Conservation (phyloP, 1,140 invertebrate genomes). For the Aphis craccivora region DNA sequence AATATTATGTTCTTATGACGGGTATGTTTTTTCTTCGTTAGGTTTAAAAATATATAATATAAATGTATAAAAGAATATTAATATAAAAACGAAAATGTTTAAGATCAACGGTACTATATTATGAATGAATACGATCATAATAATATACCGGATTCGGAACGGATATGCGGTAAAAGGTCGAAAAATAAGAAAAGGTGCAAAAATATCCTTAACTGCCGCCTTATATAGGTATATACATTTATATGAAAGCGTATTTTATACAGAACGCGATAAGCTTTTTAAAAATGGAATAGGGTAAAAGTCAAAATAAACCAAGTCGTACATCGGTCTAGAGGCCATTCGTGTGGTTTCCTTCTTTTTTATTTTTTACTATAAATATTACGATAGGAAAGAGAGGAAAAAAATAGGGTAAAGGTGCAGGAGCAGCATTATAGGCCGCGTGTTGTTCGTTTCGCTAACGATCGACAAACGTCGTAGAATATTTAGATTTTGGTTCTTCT, state of each 20-base stretch:
- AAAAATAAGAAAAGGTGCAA: slow-evolving; percentile 6
- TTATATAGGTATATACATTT: not conserved
- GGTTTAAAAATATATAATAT: too few relatives aligned
- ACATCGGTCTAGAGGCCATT: not conserved
- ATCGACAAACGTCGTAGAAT: slow-evolving; percentile 34
- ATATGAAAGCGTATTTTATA: not conserved
- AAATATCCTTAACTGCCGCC: not conserved
- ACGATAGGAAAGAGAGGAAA: not conserved
- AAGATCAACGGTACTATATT: not conserved
- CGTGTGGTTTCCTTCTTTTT: not conserved
- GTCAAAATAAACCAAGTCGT: slow-evolving; percentile 21
- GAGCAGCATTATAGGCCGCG: not conserved
- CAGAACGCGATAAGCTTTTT: not conserved
- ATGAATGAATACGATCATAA: not conserved
- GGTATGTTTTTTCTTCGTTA: too few relatives aligned
- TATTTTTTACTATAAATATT: not conserved
- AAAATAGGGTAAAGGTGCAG: not conserved
- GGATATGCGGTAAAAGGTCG: not conserved
- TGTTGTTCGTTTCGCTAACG: not conserved
- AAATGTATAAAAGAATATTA: not conserved
- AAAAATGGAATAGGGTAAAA: not conserved
- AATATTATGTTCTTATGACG: too few relatives aligned
- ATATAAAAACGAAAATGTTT: not conserved
- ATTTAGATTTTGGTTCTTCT: slow-evolving; percentile 42
- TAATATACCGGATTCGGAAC: not conserved